A percentile compares a stretch with the other conserved stretches of the same genome.
phyloP scores from a whole-genome alignment of 2,888 invertebrate species.

The Antheraea yamamai region DNA sequence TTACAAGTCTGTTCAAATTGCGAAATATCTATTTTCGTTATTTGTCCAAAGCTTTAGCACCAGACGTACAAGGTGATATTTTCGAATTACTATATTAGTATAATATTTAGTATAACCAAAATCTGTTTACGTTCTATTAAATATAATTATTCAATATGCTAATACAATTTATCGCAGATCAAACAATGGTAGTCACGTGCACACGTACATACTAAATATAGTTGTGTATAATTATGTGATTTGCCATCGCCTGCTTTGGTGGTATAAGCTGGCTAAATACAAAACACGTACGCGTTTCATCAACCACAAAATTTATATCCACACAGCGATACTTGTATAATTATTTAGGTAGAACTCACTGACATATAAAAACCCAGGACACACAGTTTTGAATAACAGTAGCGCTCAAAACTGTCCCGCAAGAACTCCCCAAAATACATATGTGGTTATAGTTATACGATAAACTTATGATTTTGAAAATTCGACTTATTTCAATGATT shows the following conservation, averaged over 20 bases:
- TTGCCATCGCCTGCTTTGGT: conserved; percentile 2
- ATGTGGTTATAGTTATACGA: no score
- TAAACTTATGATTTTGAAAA: no score
- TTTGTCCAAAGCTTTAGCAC: neutral
- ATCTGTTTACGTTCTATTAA: conserved; percentile 47
- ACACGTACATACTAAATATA: conserved; percentile 9
- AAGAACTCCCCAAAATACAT: no score
- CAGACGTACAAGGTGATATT: neutral
- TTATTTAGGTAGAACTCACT: neutral
- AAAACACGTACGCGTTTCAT: conserved; percentile 3
- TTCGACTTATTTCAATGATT: no score
- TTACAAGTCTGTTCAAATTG: neutral
- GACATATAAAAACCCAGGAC: no score
- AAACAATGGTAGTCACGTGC: conserved; percentile 8
- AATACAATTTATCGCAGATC: conserved; percentile 5
- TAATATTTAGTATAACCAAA: conserved; percentile 36
- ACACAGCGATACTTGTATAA: neutral
- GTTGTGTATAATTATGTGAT: conserved; percentile 1
- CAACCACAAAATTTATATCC: neutral
- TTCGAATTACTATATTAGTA: neutral
- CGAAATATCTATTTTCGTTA: neutral
- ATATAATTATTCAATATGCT: conserved; percentile 14
- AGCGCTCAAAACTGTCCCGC: no score
- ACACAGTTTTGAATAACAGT: no score
- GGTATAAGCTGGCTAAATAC: conserved; percentile 9